phyloP scores from a whole-genome alignment of 2,888 invertebrate genomes.

The Amblyteles armatorius region DNA sequence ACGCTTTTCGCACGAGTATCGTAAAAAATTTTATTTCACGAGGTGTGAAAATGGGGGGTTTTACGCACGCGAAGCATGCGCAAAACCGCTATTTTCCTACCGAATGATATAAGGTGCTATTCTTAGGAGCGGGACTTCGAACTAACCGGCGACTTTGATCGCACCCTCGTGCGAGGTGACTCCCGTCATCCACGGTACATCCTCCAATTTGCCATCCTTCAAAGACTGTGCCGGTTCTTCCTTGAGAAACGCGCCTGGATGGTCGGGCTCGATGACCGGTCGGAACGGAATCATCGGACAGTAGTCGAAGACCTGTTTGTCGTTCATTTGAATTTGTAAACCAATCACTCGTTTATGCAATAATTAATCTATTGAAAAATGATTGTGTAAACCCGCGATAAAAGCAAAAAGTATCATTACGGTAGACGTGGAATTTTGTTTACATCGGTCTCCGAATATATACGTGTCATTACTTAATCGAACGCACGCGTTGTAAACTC shows the following conservation, averaged over 20 bases:
- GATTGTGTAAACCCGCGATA: not conserved
- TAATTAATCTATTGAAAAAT: not conserved
- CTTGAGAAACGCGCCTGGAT: slow-evolving; percentile 89
- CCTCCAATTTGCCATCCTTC: slow-evolving; percentile 85
- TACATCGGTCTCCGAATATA: not conserved
- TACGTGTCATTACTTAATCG: not conserved
- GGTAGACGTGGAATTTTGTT: slow-evolving; percentile 11
- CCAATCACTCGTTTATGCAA: not conserved
- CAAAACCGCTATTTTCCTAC: too few species aligned
- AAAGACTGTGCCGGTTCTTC: slow-evolving; percentile 86
- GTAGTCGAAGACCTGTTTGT: slow-evolving; percentile 34
- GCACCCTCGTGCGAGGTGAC: slow-evolving; percentile 91
- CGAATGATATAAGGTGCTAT: too few species aligned
- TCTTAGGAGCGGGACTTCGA: not conserved
- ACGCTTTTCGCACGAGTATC: too few species aligned
- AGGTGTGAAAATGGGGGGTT: too few species aligned
- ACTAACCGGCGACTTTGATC: slow-evolving; percentile 87
- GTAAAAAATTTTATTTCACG: too few species aligned
- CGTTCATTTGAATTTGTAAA: slow-evolving; percentile 4
- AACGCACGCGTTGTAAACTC: not conserved
- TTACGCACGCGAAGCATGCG: too few species aligned
- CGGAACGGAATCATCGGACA: slow-evolving; percentile 90
- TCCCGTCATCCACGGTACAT: slow-evolving; percentile 91
- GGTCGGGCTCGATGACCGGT: slow-evolving; percentile 90
- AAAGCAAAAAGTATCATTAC: not conserved